phyloP scores from a whole-genome alignment of 2,113 vertebrate genomes.

The Hippocampus barbouri region DNA sequence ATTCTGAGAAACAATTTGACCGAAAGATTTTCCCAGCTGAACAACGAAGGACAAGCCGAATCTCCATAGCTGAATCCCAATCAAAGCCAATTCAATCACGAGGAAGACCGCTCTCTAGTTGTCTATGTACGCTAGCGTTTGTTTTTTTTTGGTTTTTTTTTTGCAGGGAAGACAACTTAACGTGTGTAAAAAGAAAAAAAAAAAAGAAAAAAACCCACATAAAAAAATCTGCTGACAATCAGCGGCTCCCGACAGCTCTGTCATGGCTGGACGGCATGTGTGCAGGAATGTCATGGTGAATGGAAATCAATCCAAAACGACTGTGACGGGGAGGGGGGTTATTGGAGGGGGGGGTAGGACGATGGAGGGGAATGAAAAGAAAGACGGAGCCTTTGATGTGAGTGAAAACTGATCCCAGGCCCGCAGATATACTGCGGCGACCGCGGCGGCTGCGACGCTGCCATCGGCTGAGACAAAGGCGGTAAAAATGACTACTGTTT shows the following conservation, averaged over 20 bases:
- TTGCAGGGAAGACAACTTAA: too few relatives aligned
- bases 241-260: conserved; percentile 61
- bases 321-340: conserved; percentile 55
- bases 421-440: conserved; percentile 73
- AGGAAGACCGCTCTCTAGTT: background rate
- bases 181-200: background rate
- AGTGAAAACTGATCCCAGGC: conserved; percentile 75
- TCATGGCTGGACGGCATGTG: conserved; percentile 69
- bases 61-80: too few relatives aligned
- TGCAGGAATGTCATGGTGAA: conserved; percentile 74
- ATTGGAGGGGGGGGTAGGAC: conserved; percentile 48
- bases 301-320: conserved; percentile 77
- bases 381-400: conserved; percentile 73
- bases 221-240: conserved; percentile 70
- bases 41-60: too few relatives aligned
- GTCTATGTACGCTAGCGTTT: background rate
- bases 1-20: too few relatives aligned
- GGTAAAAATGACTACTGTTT: conserved; percentile 62
- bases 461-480: conserved; percentile 58
- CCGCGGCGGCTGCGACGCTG: conserved; percentile 51
- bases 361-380: conserved; percentile 70
- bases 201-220: conserved; percentile 16
- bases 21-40: too few relatives aligned
- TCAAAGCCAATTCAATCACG: too few relatives aligned
- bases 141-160: too few relatives aligned